Percentiles rank a stretch among this genome's conserved stretches.
phyloP scores from a whole-genome alignment of 2,888 invertebrate genomes.

The Nudaria mundana region DNA sequence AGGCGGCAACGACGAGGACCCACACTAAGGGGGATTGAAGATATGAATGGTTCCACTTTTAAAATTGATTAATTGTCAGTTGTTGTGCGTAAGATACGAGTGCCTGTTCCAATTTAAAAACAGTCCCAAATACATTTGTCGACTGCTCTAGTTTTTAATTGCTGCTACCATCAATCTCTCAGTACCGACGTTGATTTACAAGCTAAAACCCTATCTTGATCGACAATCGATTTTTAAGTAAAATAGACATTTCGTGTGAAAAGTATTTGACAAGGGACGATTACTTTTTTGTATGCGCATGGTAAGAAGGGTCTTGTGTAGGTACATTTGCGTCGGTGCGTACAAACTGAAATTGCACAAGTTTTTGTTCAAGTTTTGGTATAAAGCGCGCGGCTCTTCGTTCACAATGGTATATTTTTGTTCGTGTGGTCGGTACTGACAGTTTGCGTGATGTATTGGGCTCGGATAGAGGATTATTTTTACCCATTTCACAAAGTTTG shows the following conservation, averaged over 20 bases:
- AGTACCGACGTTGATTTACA: constrained; percentile 48
- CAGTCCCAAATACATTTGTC: constrained; percentile 55
- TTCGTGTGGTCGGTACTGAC: constrained; percentile 77
- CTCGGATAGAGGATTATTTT: constrained; percentile 75
- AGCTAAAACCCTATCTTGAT: constrained; percentile 38
- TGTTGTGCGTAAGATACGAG: constrained; percentile 49
- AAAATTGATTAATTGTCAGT: constrained; percentile 76
- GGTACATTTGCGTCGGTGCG: constrained; percentile 49
- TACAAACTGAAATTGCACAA: constrained; percentile 72
- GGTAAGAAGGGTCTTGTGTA: constrained; percentile 21
- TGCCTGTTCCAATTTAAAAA: constrained; percentile 61
- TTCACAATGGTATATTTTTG: constrained; percentile 77
- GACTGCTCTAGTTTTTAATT: constrained; percentile 58
- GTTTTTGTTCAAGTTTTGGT: constrained; percentile 72
- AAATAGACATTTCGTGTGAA: constrained; percentile 44
- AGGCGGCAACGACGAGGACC: constrained; percentile 52
- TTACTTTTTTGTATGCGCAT: constrained; percentile 38
- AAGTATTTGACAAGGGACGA: constrained; percentile 32
- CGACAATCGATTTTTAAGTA: constrained; percentile 34
- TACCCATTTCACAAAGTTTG: constrained; percentile 79
- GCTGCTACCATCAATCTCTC: constrained; percentile 51
- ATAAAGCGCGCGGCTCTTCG: constrained; percentile 65
- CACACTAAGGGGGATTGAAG: constrained; percentile 77
- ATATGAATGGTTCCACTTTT: constrained; percentile 68
- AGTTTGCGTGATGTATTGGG: constrained; percentile 79